Evolutionary conservation across 1,140 invertebrate genomes (phyloP), one percentile per base, ranked within the genome.

Genomic region (Megalopta genalis): DNA sequence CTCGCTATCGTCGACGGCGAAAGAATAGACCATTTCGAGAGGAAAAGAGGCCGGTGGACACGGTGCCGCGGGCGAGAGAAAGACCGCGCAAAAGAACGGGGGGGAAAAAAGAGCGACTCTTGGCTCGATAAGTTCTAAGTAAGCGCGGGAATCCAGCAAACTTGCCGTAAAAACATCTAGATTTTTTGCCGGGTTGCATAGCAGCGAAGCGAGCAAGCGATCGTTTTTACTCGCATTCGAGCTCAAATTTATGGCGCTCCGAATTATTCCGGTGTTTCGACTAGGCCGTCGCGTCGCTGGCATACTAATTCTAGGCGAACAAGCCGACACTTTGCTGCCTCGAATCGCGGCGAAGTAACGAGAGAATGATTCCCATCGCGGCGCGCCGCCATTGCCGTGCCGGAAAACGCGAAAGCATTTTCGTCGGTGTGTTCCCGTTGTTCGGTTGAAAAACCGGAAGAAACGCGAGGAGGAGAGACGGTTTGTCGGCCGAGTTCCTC

Each of bases 81-180:
- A 16, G 21, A 54, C 49, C 10, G 10, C 42, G 49, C n/a, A n/a
- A 57, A 57, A 57, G n/a, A 57, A 57, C 49, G 25, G 5, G 52
- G n/a, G n/a, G n/a, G n/a, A n/a, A n/a, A 66, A 80, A 84, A 85
- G 78, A 82, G 54, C 4, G 54, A 81, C 74, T 69, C 79, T 77
- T 85, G 69, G 70, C 82, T 84, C 84, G 64, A 77, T 81, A 85
- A 85, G 83, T 85, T 85, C 65, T 81, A 85, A 85, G 82, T 82
- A 82, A 85, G 78, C 78, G 60, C 83, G 77, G 83, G 82, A 80
- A 84, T 82, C 79, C 82, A 73, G 78, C 82, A 73, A 84, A 84
- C 83, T 85, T 81, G 65, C 25, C 68, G 78, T 74, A 84, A 85
- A 81, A 85, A 81, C 66, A 66, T 69, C 27, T 52, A 64, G n/a